Evolutionary conservation across 2,888 invertebrate genomes (phyloP), one percentile per base, ranked within the genome.

Genomic region (Coenonympha arcania): DNA sequence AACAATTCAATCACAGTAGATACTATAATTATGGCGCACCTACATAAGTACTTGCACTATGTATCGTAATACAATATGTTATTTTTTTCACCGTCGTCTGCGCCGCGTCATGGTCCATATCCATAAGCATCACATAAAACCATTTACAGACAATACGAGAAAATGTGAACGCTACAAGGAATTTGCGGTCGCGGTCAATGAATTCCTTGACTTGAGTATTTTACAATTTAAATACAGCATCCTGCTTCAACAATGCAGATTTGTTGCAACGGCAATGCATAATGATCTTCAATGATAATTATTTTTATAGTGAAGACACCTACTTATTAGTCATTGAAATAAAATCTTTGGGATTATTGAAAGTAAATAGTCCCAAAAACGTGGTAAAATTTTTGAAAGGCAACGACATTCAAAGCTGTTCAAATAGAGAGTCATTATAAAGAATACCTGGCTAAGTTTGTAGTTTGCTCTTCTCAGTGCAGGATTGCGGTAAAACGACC

Each of bases 91-190:
- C 43, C 42, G 42, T 52, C 42, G 40, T 50, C 34, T 42, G 11
- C 34, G 37, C 47, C 22, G 18, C 43, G 55, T 52, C 47, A 52
- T 28, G 43, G 52, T 30, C 43, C 52, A 46, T 52, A 52, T 30
- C 43, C 52, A 46, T 52, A 52, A 42, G 47, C 47, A 26, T 50
- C 49, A 31, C 30, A 47, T 55, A 52, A 50, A 43, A 36, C 42
- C 52, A 50, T 52, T 40, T 41, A 49, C 47, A 53, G 55, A 55
- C 53, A 55, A 55, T 50, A 42, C 42, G 24, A 48, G 53, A 44
- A 55, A 55, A 55, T 31, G 36, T 36, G 15, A 36, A 28, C 36
- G 42, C 40, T 33, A 15, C 42, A 28, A 44, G 44, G 43, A 52
- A 47, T 41, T 44, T 48, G 41, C 44, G 48, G 39, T 42, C 37